Conservation (phyloP, 53 echinoderm and acorn worm genomes). For the Temnopleurus reevesii region DNA sequence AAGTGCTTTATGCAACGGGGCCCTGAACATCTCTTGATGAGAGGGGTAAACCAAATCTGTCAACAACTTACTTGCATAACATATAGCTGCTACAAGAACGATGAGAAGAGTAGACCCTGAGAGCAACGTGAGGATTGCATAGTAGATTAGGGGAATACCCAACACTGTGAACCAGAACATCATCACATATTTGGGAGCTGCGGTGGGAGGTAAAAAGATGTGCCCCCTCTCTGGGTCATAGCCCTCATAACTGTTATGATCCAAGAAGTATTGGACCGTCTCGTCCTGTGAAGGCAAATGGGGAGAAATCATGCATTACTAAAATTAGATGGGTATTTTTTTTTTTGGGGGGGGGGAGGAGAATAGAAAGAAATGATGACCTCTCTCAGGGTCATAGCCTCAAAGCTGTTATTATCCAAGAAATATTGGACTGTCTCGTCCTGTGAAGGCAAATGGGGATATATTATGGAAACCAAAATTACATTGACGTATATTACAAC, state of each 20-base stretch:
- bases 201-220: slow-evolving; percentile 51
- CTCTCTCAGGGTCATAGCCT: slow-evolving; percentile 58
- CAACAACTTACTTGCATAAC: slow-evolving; percentile 47
- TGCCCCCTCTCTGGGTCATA: slow-evolving; percentile 55
- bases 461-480: too few species aligned
- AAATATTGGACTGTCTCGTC: slow-evolving; percentile 74
- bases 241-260: slow-evolving; percentile 78
- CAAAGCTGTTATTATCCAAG: slow-evolving; percentile 73
- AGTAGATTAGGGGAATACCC: slow-evolving; percentile 68
- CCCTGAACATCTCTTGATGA: too few species aligned
- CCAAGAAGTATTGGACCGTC: slow-evolving; percentile 67
- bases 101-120: slow-evolving; percentile 66
- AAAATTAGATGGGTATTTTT: slow-evolving; percentile 73
- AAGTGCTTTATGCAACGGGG: too few species aligned
- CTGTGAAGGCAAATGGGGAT: too few species aligned
- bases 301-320: too few species aligned
- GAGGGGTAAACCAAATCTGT: too few species aligned
- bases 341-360: slow-evolving; percentile 62
- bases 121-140: slow-evolving; percentile 51
- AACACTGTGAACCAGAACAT: slow-evolving; percentile 69
- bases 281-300: slow-evolving; percentile 69
- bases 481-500: too few species aligned
- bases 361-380: slow-evolving; percentile 48
- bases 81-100: slow-evolving; percentile 2
- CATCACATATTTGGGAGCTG: slow-evolving; percentile 66